A percentile compares a stretch with the other conserved stretches of the same genome.
Evolutionary conservation across 2,113 vertebrate genomes (phyloP).

Genomic region (Alligator mississippiensis): DNA sequence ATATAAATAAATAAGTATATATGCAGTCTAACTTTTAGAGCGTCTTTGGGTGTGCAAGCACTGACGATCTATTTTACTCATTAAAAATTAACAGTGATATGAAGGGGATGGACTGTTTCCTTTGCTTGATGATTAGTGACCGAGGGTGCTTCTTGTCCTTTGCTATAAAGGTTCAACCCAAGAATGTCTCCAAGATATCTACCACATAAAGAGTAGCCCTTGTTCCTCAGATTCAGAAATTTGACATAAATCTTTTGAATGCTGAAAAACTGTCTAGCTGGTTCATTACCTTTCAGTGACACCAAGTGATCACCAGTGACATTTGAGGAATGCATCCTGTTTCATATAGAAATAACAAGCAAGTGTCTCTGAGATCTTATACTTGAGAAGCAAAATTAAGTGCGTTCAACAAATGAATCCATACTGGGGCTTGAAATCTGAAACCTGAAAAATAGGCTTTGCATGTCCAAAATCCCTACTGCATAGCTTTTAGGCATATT

Average conservation of each 20-base stretch:
- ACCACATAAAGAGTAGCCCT: conserved; percentile 3
- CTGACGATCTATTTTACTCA: not conserved
- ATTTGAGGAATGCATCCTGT: not conserved
- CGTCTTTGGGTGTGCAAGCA: not conserved
- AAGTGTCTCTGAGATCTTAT: not conserved
- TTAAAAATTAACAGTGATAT: not conserved
- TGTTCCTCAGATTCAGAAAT: not conserved
- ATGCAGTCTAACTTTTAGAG: not conserved
- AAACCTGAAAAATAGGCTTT: not conserved
- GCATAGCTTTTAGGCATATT: not conserved
- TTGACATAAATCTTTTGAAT: not conserved
- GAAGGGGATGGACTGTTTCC: not conserved
- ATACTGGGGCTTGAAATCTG: not conserved
- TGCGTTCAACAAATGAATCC: not conserved
- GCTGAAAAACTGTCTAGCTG: not conserved
- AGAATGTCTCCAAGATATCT: not conserved
- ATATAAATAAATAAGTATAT: not conserved
- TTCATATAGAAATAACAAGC: not conserved
- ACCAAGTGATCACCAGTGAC: not conserved
- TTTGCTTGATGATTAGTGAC: not conserved
- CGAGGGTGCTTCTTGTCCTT: conserved; percentile 1
- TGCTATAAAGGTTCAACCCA: not conserved
- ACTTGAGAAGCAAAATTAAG: not conserved
- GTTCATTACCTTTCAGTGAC: not conserved
- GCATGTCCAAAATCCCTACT: not conserved